Evolutionary conservation across 2,888 invertebrate genomes (phyloP).

Genomic region (Ornithoptera priamus): DNA sequence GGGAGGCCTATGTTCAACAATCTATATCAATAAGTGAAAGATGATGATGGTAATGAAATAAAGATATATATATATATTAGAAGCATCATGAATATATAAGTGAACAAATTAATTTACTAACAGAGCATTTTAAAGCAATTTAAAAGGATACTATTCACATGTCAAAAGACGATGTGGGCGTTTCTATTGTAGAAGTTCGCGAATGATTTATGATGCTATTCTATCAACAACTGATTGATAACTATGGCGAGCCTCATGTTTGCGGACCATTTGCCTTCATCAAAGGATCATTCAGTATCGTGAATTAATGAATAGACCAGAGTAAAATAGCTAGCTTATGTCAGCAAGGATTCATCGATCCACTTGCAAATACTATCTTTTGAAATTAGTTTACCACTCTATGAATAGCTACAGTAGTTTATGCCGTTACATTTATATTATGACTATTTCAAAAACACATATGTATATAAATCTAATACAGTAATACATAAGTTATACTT

Average conservation of each 20-base stretch:
- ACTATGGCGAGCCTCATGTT: constrained; percentile 55
- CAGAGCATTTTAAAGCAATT: constrained; percentile 46
- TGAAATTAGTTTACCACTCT: constrained; percentile 22
- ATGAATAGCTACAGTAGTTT: constrained; percentile 18
- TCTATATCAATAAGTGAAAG: too few relatives aligned
- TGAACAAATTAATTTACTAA: constrained; percentile 50
- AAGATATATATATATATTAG: neutral
- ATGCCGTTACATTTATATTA: neutral
- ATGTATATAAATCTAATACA: neutral
- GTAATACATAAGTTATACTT: too few relatives aligned
- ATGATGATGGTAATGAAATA: neutral
- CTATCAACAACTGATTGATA: constrained; percentile 58
- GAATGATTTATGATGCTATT: constrained; percentile 54
- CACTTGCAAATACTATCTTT: constrained; percentile 22
- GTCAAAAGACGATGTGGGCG: constrained; percentile 53
- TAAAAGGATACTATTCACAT: constrained; percentile 47
- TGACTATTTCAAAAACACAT: neutral
- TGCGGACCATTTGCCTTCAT: constrained; percentile 61
- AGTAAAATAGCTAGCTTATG: constrained; percentile 31
- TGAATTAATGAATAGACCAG: constrained; percentile 42
- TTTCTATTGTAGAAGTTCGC: constrained; percentile 48
- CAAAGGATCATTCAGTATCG: constrained; percentile 57
- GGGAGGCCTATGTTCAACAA: too few relatives aligned
- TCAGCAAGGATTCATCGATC: constrained; percentile 29
- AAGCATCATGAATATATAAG: neutral